Evolutionary conservation across 2,113 vertebrate genomes (phyloP), one percentile per base, ranked within the genome.

Genomic region (Chinchilla lanigera): DNA sequence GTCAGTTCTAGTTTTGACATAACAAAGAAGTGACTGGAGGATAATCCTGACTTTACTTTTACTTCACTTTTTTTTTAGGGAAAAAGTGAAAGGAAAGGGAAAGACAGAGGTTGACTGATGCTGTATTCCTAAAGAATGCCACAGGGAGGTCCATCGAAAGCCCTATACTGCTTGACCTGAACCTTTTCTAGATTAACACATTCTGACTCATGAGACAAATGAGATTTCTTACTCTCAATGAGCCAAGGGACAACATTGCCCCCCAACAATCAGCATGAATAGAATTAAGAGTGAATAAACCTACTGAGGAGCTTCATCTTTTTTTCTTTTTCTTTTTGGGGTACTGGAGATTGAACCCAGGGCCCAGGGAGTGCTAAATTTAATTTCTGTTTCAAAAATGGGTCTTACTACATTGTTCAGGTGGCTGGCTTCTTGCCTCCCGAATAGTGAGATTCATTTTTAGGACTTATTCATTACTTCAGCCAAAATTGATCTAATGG

Each of bases 21-120:
- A 92, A 97, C 24, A 94, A 93, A 67, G 80, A 94, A 93, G 33
- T 86, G 60, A 33, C n/a, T 93, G 30, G 7, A 67, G 81, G 93
- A 47, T 54, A 87, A 4, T 88, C 35, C 56, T 93, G 30, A 89
- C 26, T 60, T 67, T 96, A 33, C 54, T 85, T 35, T n/a, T n/a
- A n/a, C n/a, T n/a, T n/a, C n/a, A n/a, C n/a, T n/a, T n/a, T n/a
- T n/a, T n/a, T n/a, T n/a, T n/a, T 30, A 20, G 17, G 4, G 38
- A 38, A 83, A 61, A 60, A 22, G 67, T 3, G 28, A 78, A 93
- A 71, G 38, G 6, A 73, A 86, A 81, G n/a, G n/a, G 13, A 83
- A 75, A 69, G 9, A 38, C 28, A 95, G 78, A 69, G 38, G 35
- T 82, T 73, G 54, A 17, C 20, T 52, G 12, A 33, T 83, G 5